Conservation (phyloP, 92 coral and sea anemone species). For the Scolanthus callimorphus region DNA sequence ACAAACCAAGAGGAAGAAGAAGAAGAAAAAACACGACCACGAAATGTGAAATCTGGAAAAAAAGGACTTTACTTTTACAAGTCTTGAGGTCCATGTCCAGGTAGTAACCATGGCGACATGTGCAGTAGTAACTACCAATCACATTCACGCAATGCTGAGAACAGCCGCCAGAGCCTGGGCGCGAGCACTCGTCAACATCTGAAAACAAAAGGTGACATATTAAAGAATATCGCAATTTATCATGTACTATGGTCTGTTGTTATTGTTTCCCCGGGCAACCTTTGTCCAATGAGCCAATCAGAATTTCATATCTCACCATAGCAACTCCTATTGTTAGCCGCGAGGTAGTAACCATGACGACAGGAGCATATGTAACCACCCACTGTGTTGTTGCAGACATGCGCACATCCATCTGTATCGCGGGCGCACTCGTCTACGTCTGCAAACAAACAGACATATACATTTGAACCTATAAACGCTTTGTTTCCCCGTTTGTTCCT, state of each 20-base stretch:
- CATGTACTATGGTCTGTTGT: no score
- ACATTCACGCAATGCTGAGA: constrained; percentile 55
- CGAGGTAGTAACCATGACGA: constrained; percentile 39
- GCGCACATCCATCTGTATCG: constrained; percentile 29
- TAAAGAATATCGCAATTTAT: no score
- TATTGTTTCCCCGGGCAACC: no score
- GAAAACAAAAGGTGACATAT: neutral
- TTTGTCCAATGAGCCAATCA: no score
- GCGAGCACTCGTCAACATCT: constrained; percentile 63
- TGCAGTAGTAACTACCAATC: constrained; percentile 54
- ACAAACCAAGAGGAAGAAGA: no score
- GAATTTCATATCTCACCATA: constrained; percentile 34
- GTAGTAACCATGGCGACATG: constrained; percentile 53
- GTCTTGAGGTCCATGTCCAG: constrained; percentile 41
- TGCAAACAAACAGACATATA: neutral
- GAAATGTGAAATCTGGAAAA: no score
- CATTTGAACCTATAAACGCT: no score
- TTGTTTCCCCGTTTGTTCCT: no score
- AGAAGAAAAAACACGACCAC: no score
- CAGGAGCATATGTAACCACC: constrained; percentile 38
- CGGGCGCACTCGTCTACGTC: constrained; percentile 42
- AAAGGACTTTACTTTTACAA: constrained; percentile 58
- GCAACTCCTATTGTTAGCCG: constrained; percentile 28
- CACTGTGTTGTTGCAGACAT: constrained; percentile 35
- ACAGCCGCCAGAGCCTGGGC: constrained; percentile 37